A percentile compares a stretch with the other conserved stretches of the same genome.
These are phyloP conservation scores for Nymphicus hollandicus DNA, from an alignment of 2,113 vertebrate genomes.

Conservation along the genomic window DNA sequence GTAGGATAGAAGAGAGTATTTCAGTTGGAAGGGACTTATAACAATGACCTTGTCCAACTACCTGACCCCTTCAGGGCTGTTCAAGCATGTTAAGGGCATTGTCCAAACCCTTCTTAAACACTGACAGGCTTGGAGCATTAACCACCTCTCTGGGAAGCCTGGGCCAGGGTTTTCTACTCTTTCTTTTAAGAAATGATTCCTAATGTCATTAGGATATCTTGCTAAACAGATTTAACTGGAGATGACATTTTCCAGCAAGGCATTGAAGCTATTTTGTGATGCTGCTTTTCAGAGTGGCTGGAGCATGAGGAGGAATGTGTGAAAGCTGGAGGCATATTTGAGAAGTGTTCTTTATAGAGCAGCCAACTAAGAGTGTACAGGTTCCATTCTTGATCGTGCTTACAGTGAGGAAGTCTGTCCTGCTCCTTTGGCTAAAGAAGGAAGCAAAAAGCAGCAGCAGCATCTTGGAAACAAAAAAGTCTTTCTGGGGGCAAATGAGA, in stretches of 20 bases:
- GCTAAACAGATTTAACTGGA: background rate
- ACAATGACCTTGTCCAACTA: background rate
- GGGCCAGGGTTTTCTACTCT: background rate
- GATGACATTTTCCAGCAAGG: background rate
- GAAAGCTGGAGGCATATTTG: background rate
- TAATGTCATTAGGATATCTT: fast-evolving
- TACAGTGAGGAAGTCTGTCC: background rate
- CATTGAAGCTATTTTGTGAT: background rate
- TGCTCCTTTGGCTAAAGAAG: background rate
- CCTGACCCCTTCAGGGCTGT: background rate
- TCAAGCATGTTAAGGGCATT: background rate
- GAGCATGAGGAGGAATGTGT: background rate
- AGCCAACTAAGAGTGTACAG: background rate
- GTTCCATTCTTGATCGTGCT: background rate
- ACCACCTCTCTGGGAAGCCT: background rate
- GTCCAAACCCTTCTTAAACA: background rate
- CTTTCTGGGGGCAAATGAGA: background rate
- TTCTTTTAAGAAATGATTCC: background rate
- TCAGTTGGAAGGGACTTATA: background rate
- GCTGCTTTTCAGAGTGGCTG: background rate
- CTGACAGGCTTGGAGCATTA: background rate
- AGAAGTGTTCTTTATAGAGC: background rate
- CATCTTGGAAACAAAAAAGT: background rate
- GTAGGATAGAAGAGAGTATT: background rate
- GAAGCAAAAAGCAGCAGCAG: background rate